Base-by-base conservation (phyloP, 2,888 invertebrate genomes). In the Ganaspis brasiliensis region DNA sequence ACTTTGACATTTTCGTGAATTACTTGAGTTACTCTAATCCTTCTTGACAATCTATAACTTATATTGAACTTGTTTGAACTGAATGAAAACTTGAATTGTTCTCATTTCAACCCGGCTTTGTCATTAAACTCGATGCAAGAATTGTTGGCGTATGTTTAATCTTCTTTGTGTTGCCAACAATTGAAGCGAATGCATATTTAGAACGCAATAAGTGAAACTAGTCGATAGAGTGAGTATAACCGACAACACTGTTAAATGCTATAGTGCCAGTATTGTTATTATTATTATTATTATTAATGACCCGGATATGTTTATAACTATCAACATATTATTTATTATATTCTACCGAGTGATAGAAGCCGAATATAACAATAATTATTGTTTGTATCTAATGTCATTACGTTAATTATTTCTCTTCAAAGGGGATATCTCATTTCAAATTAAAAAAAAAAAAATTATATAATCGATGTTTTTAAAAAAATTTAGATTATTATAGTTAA, bases 81-180 rank as follows among this genome's bases (percentile, higher is more conserved):
- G 26, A 67, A 49, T 45, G n/a, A 67, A 67, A n/a, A 9, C 45
- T 24, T 67, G 67, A 67, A 49, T 26, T 67, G 67, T 67, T 67
- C 67, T 24, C 26, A 67, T 49, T 67, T 49, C 67, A 67, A 67
- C 5, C 67, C 26, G 45, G 24, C 24, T 49, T 49, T 67, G 67
- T 67, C 26, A 45, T 67, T 45, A 26, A 67, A 67, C 45, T 67
- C 45, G 10, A 45, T 67, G 45, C 67, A 67, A 67, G 45, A 45
- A 63, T 63, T 40, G 63, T 63, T 40, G 24, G 21, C 40, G 35
- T 52, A 19, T 24, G 63, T 67, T 14, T 26, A 67, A 24, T 49
- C 67, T 67, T 16, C 26, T 26, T 67, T 49, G 45, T 67, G 67
- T n/a, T 21, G 40, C 45, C 21, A 26, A 49, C 67, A 49, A 63